Evolutionary conservation across 2,113 vertebrate genomes (phyloP), one percentile per base, ranked within the genome.

Genomic region (Colinus virginianus): DNA sequence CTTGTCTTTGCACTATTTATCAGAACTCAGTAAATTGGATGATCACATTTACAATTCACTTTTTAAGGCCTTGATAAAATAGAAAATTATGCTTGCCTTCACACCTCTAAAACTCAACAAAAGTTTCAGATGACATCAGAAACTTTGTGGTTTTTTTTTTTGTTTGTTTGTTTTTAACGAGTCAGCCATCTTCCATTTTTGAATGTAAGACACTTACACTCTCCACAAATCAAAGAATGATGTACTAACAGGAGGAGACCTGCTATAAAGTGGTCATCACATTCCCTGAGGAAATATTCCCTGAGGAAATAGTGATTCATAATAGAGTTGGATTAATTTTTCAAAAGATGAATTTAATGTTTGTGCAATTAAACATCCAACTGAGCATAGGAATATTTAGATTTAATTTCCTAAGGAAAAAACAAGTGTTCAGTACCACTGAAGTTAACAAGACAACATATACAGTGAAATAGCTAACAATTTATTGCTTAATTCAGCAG

Each of bases 51-150:
- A 77, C 58, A 63, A 51, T 63, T 89, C 32, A 20, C 36, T 70
- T 87, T 83, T 87, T 80, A 94, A 91, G 38, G 70, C 46, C 64
- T 88, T 95, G 93, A 82, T 90, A 80, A 85, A 95, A 87, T 2
- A 92, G 81, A 77, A 91, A 85, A 94, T 83, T 63, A 85, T 61
- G 67, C 71, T 79, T 42, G 59, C 61, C 59, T 93, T 90, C 81
- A 80, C 56, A 93, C 51, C 68, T 93, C 61, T 77, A 70, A 87
- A 83, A 90, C 43, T 67, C 10, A 6, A 62, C 68, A 76, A 56
- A 84, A 58, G 81, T 20, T 79, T 83, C 38, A 61, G 68, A 85
- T 66, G 45, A 72, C 34, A 26, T 55, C 76, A 66, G 46, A 77
- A 90, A 61, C 75, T 36, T 59, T 76, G 94, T 86, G 55, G 18